A percentile compares a stretch with the other conserved stretches of the same genome.
Conservation (phyloP, 2,113 vertebrate species). For the Condylura cristata region DNA sequence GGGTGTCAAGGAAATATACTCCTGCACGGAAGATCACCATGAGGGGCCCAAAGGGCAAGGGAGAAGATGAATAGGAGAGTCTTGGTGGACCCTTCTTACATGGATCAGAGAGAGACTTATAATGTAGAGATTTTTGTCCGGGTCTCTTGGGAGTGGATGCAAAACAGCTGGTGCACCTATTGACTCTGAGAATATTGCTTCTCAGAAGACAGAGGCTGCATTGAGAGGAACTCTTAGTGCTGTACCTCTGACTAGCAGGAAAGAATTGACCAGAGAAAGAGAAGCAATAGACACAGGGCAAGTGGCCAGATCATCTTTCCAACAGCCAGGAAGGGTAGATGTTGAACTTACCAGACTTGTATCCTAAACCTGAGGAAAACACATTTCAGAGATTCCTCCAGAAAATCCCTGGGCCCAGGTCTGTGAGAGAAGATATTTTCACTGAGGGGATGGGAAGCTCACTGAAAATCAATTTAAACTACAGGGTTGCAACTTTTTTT, state of each 20-base stretch:
- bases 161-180: background rate
- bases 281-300: background rate
- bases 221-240: background rate
- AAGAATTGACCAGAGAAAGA: conserved; percentile 30
- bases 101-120: background rate
- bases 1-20: background rate
- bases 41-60: background rate
- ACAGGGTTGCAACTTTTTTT: background rate
- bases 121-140: background rate
- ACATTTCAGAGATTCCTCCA: background rate
- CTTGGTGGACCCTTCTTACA: background rate
- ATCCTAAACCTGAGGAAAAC: background rate
- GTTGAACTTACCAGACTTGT: background rate
- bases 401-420: conserved; percentile 1
- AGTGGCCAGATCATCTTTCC: background rate
- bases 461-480: conserved; percentile 1
- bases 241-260: background rate
- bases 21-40: background rate
- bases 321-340: background rate
- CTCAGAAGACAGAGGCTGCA: background rate
- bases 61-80: background rate
- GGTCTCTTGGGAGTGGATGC: background rate
- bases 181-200: conserved; percentile 21
- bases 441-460: background rate
- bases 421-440: background rate